Percentiles rank a stretch among this genome's conserved stretches.
phyloP scores from a whole-genome alignment of 2,113 vertebrate genomes.

The Protobothrops flavoviridis region DNA sequence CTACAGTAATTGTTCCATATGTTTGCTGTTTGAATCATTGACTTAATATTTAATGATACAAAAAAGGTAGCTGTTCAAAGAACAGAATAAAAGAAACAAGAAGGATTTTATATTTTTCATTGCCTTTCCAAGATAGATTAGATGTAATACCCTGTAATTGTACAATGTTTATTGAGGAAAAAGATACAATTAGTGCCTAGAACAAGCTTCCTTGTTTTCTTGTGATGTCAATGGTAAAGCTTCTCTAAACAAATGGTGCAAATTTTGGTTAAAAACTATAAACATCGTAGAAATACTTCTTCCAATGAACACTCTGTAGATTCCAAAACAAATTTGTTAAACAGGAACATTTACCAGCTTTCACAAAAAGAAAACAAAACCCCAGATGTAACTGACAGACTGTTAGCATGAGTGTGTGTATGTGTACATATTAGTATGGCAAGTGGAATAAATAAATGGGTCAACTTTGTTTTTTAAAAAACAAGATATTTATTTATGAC shows the following conservation, averaged over 20 bases:
- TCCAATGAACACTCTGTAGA: slow-evolving; percentile 69
- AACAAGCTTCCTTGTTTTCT: background rate
- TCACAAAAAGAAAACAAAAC: slow-evolving; percentile 54
- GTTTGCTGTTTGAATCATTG: slow-evolving; percentile 16
- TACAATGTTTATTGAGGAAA: slow-evolving; percentile 37
- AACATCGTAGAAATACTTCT: slow-evolving; percentile 68
- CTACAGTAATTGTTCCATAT: slow-evolving; percentile 4
- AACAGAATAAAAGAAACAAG: slow-evolving; percentile 47
- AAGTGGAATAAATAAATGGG: slow-evolving; percentile 36
- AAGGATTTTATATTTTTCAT: slow-evolving; percentile 48
- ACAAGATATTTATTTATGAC: slow-evolving; percentile 1
- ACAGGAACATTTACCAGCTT: slow-evolving; percentile 59
- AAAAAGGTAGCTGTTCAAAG: slow-evolving; percentile 43
- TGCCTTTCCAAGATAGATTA: slow-evolving; percentile 66
- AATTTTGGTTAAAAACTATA: slow-evolving; percentile 61
- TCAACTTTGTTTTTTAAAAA: slow-evolving; percentile 18
- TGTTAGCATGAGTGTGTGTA: slow-evolving; percentile 6
- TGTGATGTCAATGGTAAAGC: slow-evolving; percentile 52
- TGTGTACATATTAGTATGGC: slow-evolving; percentile 17
- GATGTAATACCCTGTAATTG: slow-evolving; percentile 41
- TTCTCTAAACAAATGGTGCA: slow-evolving; percentile 21
- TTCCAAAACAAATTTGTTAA: slow-evolving; percentile 64
- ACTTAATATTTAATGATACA: slow-evolving; percentile 52
- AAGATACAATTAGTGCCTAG: slow-evolving; percentile 35
- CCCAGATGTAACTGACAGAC: slow-evolving; percentile 65